Evolutionary conservation across 2,113 vertebrate species (phyloP).

Genomic region (Dromas ardeola): DNA sequence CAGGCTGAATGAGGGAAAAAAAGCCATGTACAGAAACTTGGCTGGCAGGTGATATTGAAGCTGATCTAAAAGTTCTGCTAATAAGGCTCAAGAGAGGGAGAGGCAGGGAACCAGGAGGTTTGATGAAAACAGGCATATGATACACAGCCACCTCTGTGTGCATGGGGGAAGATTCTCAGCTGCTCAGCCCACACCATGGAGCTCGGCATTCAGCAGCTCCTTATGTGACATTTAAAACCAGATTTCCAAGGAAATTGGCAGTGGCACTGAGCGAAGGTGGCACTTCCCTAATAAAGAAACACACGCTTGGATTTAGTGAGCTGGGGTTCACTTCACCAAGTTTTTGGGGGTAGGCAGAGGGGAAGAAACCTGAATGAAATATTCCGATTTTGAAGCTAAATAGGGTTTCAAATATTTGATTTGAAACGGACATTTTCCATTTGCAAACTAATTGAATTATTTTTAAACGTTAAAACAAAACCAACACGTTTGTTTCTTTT

Average conservation of each 20-base stretch:
- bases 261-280: background rate
- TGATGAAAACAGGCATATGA: background rate
- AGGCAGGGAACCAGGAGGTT: background rate
- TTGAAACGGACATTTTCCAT: background rate
- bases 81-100: background rate
- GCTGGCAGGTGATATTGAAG: background rate
- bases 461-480: background rate
- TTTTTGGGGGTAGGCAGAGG: background rate
- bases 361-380: background rate
- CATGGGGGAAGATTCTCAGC: background rate
- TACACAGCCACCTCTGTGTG: background rate
- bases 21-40: background rate
- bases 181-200: background rate
- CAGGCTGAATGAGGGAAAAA: background rate
- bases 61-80: background rate
- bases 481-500: accelerated
- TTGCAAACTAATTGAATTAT: background rate
- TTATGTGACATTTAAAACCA: background rate
- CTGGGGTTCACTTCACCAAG: background rate
- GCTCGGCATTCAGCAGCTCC: background rate
- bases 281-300: background rate
- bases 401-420: background rate
- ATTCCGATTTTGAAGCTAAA: background rate
- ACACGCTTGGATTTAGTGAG: background rate
- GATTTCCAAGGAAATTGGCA: background rate